Evolutionary conservation across 30 jellyfish, hydroid and myxozoan species (phyloP).

Genomic region (Mastigias papua): DNA sequence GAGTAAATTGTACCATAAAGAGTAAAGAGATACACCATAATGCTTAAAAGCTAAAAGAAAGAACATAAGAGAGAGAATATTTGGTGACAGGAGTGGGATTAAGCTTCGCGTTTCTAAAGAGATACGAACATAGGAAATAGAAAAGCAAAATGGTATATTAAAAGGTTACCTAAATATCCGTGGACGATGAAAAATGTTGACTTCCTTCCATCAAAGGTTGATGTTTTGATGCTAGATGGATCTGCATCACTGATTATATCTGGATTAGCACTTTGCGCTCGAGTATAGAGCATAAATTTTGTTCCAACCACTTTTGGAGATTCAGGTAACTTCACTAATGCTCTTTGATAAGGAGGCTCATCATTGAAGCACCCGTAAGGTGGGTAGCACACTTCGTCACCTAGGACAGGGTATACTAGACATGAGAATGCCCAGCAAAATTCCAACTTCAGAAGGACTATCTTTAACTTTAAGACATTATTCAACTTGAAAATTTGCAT

Average conservation of each 20-base stretch:
- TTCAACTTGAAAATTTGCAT: no score
- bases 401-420: not conserved
- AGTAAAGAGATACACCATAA: no score
- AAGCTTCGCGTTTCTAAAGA: no score
- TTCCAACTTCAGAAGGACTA: no score
- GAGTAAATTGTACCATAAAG: no score
- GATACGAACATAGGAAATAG: no score
- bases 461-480: no score
- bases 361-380: slow-evolving; percentile 87
- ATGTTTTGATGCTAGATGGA: slow-evolving; percentile 37
- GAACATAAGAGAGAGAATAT: no score
- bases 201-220: slow-evolving; percentile 67
- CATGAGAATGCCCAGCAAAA: no score
- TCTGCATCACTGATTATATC: slow-evolving; percentile 41
- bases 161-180: slow-evolving; percentile 77
- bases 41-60: no score
- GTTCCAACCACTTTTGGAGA: slow-evolving; percentile 72
- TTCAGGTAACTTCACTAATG: slow-evolving; percentile 78
- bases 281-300: slow-evolving; percentile 61
- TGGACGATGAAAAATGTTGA: slow-evolving; percentile 70
- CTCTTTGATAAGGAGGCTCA: slow-evolving; percentile 74
- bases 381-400: slow-evolving; percentile 76
- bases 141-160: not conserved
- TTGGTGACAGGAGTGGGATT: no score
- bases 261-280: slow-evolving; percentile 42